phyloP scores from a whole-genome alignment of 2,113 vertebrate species.

The Cyphomyrus discorhynchus region DNA sequence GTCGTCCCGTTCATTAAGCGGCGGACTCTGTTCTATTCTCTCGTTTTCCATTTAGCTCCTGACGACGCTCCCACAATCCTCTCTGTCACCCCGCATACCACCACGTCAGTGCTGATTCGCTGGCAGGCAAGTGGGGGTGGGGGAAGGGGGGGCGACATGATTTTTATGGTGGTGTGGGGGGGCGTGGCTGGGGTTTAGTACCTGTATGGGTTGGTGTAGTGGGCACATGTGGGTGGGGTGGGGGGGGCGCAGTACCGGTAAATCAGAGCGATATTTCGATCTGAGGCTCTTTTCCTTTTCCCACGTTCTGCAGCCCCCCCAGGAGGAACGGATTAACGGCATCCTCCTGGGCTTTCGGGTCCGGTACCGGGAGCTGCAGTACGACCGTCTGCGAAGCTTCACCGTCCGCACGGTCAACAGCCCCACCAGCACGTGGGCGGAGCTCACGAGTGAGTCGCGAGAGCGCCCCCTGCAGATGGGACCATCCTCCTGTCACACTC shows the following conservation, averaged over 20 bases:
- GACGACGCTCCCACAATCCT: conserved; percentile 86
- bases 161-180: not conserved
- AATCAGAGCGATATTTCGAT: not conserved
- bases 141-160: not conserved
- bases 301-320: conserved; percentile 64
- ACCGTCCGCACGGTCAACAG: conserved; percentile 64
- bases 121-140: conserved; percentile 75
- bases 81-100: conserved; percentile 90
- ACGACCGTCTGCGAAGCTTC: conserved; percentile 72
- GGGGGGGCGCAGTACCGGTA: not conserved
- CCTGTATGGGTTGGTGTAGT: not conserved
- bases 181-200: not conserved
- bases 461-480: not conserved
- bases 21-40: not conserved
- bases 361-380: conserved; percentile 79
- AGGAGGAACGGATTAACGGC: conserved; percentile 89
- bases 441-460: conserved; percentile 76
- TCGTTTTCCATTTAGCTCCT: conserved; percentile 60
- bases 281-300: not conserved
- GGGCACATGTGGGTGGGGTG: not conserved
- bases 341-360: conserved; percentile 89
- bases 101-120: conserved; percentile 86
- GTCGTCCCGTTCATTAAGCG: not conserved
- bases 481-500: not conserved
- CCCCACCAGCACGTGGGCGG: conserved; percentile 68